Percentiles rank a stretch among this genome's conserved stretches.
Evolutionary conservation across 1,140 invertebrate genomes (phyloP).

Genomic region (Maniola jurtina): DNA sequence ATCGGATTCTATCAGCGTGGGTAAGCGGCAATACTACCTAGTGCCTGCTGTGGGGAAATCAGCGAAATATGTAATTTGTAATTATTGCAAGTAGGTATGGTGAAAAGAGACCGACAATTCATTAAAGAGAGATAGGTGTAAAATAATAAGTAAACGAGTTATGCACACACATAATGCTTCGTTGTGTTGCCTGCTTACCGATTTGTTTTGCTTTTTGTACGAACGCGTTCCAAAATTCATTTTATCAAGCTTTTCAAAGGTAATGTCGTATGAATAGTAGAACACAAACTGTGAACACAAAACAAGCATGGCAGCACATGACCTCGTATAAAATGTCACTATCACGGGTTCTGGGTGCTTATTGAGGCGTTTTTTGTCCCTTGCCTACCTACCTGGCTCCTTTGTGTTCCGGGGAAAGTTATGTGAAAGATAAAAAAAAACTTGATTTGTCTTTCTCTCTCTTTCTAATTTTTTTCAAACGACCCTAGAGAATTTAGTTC

Average conservation of each 20-base stretch:
- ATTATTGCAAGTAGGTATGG: no score
- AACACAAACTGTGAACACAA: conserved; percentile 20
- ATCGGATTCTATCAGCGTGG: no score
- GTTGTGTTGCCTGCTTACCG: no score
- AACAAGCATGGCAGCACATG: conserved; percentile 29
- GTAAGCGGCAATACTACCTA: no score
- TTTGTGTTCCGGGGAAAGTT: conserved; percentile 67
- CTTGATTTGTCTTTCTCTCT: conserved; percentile 36
- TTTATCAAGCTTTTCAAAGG: not conserved
- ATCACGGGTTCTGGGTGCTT: conserved; percentile 54
- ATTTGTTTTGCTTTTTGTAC: no score
- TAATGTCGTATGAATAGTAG: conserved; percentile 8
- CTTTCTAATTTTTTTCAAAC: conserved; percentile 52
- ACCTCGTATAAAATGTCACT: conserved; percentile 69
- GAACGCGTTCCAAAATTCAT: no score
- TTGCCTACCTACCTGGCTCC: conserved; percentile 55
- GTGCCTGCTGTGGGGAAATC: no score
- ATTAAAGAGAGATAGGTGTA: no score
- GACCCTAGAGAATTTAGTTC: conserved; percentile 36
- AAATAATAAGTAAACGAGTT: no score
- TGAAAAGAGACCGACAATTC: no score
- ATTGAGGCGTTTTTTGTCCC: conserved; percentile 49
- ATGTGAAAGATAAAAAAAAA: conserved; percentile 63
- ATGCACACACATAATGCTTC: no score
- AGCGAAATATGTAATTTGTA: no score